These are phyloP conservation scores for Catonia carolina DNA, from an alignment of 2,888 invertebrate species.

Conservation along the genomic window DNA sequence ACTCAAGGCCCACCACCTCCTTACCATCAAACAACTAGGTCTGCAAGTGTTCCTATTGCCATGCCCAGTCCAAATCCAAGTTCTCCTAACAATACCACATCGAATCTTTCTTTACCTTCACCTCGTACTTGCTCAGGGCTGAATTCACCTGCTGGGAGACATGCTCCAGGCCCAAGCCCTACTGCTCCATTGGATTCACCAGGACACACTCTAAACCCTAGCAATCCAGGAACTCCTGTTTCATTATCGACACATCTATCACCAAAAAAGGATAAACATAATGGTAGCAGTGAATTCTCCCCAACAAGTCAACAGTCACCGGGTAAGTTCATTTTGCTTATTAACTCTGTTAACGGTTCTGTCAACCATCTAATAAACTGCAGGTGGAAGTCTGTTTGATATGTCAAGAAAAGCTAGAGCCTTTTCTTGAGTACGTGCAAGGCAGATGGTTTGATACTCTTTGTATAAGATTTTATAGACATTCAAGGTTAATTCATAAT, in stretches of 20 bases:
- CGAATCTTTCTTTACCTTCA: constrained; percentile 65
- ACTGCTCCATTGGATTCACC: constrained; percentile 51
- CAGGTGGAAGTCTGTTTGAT: too few relatives aligned
- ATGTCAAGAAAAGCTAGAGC: too few relatives aligned
- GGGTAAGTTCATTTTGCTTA: constrained; percentile 39
- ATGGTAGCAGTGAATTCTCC: constrained; percentile 39
- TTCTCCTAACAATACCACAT: constrained; percentile 64
- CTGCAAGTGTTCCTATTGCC: constrained; percentile 66
- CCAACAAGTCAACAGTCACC: constrained; percentile 43
- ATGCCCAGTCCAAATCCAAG: constrained; percentile 63
- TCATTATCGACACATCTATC: constrained; percentile 51
- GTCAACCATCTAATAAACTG: too few relatives aligned
- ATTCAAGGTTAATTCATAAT: too few relatives aligned
- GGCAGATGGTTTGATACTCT: too few relatives aligned
- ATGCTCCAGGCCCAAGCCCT: constrained; percentile 52
- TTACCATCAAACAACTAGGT: constrained; percentile 65
- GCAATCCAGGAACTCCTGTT: constrained; percentile 66
- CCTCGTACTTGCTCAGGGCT: constrained; percentile 61
- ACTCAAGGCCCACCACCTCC: constrained; percentile 70
- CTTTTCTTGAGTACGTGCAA: too few relatives aligned
- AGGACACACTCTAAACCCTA: constrained; percentile 48
- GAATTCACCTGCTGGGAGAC: constrained; percentile 54
- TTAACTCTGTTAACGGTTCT: too few relatives aligned
- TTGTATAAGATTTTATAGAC: too few relatives aligned
- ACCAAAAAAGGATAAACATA: constrained; percentile 48